phyloP scores from a whole-genome alignment of 1,140 invertebrate genomes.

The Nymphalis io region DNA sequence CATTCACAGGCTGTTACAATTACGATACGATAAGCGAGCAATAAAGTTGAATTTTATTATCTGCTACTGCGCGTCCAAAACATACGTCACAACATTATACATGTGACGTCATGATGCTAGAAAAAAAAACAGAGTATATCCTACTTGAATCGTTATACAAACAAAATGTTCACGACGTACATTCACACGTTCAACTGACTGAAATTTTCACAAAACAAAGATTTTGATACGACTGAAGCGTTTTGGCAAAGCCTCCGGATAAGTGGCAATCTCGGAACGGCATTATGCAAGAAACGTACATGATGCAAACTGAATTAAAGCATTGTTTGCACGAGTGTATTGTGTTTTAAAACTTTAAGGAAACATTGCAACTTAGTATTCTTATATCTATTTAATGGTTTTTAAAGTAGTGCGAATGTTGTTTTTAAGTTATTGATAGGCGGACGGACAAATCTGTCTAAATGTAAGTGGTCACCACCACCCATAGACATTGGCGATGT shows the following conservation, averaged over 20 bases:
- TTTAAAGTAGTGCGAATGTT: background rate
- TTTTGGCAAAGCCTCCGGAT: constrained; percentile 8
- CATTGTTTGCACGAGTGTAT: constrained; percentile 8
- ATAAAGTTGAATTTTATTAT: too few species aligned
- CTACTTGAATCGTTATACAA: background rate
- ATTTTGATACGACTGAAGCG: background rate
- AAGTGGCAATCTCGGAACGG: constrained; percentile 10
- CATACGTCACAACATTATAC: too few species aligned
- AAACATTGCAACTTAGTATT: constrained; percentile 5
- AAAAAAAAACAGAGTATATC: background rate
- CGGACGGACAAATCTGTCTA: too few species aligned
- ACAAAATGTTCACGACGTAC: background rate
- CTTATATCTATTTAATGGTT: background rate
- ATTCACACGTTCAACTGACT: constrained; percentile 4
- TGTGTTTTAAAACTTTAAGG: constrained; percentile 18
- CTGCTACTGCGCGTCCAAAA: too few species aligned
- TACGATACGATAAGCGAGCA: too few species aligned
- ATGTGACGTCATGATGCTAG: background rate
- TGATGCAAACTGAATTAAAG: constrained; percentile 17
- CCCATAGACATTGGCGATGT: too few species aligned
- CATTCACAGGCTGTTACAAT: too few species aligned
- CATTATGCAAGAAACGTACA: constrained; percentile 20
- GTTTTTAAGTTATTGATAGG: too few species aligned
- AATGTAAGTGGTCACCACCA: too few species aligned
- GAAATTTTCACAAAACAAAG: background rate